Evolutionary conservation across 2,797 vertebrate genomes (phyloP), one percentile per base, ranked within the genome.

Genomic region (Oreortyx pictus): DNA sequence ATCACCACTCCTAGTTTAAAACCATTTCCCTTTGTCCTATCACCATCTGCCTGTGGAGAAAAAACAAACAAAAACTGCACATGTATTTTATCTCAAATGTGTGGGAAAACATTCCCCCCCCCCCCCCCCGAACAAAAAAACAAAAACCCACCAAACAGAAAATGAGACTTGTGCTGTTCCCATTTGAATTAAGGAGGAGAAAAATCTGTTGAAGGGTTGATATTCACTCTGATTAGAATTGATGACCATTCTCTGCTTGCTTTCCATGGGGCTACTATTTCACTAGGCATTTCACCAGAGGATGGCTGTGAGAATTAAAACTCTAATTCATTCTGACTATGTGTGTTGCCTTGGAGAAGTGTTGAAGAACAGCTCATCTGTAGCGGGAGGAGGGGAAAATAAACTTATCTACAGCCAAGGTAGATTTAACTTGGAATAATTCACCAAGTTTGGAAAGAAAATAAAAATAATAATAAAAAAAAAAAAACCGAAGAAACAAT

Each of bases 391-490:
- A 86, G 37, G 31, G 47, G 44, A 31, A 75, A 77, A 78, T 75
- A 22, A 81, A 27, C 47, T 54, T n/a, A 0, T 39, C 2, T 35
- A 22, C 33, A 44, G 49, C 31, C 31, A 68, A 72, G 27, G 35
- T 93, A 79, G 43, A 89, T 82, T 77, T 87, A 59, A 75, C 37
- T 80, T 62, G 31, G 12, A 92, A 67, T 72, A 82, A 68, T 66
- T 52, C 41, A 37, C 41, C n/a, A 13, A 59, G 31, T 91, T 68
- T 41, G 25, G 39, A 10, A 10, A 39, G 23, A 47, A 23, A 23
- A 22, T 20, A 44, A 44, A 19, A 44, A 9, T 10, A 47, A 46
- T 20, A 46, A 19, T 20, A 13, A 46, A 73, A 71, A 20, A 20
- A 7, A 20, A 56, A 57, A 13, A 33, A 33, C 14, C 11, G 13